These are phyloP conservation scores for Acrossocheilus fasciatus DNA, from an alignment of 2,797 vertebrate genomes.

Conservation along the genomic window DNA sequence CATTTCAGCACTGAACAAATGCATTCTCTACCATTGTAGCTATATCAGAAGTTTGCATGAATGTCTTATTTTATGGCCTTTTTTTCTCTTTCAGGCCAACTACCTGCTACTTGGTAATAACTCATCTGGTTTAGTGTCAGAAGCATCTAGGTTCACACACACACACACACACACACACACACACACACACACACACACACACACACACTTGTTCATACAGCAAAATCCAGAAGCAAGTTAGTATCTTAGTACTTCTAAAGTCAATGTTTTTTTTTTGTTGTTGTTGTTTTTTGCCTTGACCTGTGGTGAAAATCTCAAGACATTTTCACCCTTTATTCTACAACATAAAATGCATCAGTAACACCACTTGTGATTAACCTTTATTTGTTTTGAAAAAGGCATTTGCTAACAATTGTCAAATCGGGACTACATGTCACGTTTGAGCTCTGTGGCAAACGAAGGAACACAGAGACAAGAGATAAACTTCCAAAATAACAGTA, in stretches of 20 bases:
- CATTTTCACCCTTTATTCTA: not conserved
- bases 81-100: not conserved
- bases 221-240: not conserved
- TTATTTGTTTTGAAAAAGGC: not conserved
- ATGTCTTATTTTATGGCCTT: not conserved
- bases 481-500: too few relatives aligned
- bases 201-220: too few relatives aligned
- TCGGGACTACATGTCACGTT: not conserved
- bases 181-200: too few relatives aligned
- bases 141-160: not conserved
- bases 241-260: not conserved
- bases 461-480: too few relatives aligned
- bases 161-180: too few relatives aligned
- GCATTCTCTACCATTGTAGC: not conserved
- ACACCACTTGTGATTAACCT: not conserved
- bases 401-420: not conserved
- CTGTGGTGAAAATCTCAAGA: not conserved
- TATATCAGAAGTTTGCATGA: too few relatives aligned
- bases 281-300: not conserved
- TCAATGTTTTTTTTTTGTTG: not conserved
- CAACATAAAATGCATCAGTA: not conserved
- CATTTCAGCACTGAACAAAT: not conserved
- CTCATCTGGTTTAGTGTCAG: not conserved
- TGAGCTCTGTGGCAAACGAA: too few relatives aligned
- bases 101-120: not conserved